phyloP scores from a whole-genome alignment of 1,140 invertebrate genomes.

The Drosophila obscura region DNA sequence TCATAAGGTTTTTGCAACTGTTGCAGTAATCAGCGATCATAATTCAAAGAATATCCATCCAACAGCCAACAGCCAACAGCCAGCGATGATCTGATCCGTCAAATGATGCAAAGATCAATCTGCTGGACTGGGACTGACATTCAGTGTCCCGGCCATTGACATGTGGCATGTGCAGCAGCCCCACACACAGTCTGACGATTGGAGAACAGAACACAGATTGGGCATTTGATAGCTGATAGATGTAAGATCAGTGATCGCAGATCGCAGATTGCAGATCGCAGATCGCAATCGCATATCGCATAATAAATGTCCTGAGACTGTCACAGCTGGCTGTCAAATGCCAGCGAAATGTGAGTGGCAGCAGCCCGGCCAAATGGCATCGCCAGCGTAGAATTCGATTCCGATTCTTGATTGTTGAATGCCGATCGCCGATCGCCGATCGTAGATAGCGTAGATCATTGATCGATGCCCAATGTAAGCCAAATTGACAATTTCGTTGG shows the following conservation, averaged over 20 bases:
- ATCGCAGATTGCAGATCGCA: too few species aligned
- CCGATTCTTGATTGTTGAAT: conserved; percentile 31
- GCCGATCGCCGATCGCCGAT: conserved; percentile 2
- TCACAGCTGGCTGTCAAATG: conserved; percentile 61
- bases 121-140: not conserved
- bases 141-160: conserved; percentile 4
- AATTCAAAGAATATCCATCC: conserved; percentile 2
- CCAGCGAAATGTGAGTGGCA: conserved; percentile 64
- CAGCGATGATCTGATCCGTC: not conserved
- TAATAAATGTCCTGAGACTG: conserved; percentile 70
- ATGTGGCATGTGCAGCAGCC: conserved; percentile 14
- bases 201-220: conserved; percentile 2
- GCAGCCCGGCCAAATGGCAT: conserved; percentile 41
- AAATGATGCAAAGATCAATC: not conserved
- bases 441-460: not conserved
- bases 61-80: not conserved
- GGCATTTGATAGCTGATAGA: conserved; percentile 1
- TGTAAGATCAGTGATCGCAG: not conserved
- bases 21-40: conserved; percentile 21
- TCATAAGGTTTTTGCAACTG: conserved; percentile 9
- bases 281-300: conserved; percentile 42
- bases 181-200: conserved; percentile 3
- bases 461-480: conserved; percentile 32
- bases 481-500: conserved; percentile 47
- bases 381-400: conserved; percentile 20